Conservation (phyloP, 2,888 invertebrate genomes). For the Lithophane ornitopus region DNA sequence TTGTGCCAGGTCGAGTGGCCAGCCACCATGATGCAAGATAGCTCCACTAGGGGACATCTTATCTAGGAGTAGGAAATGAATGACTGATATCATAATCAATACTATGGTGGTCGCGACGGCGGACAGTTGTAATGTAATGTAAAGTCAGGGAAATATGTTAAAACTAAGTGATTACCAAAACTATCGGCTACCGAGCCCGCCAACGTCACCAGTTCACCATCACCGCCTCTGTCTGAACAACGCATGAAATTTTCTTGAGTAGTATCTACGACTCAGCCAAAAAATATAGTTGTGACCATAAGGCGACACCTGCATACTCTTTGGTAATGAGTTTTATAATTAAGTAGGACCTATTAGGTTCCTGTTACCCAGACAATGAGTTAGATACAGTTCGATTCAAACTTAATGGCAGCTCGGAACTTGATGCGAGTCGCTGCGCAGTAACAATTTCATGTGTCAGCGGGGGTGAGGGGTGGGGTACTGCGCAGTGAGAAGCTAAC, state of each 20-base stretch:
- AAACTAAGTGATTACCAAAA: too few species aligned
- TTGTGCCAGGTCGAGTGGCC: conserved; percentile 91
- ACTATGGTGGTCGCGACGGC: too few species aligned
- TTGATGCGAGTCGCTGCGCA: too few species aligned
- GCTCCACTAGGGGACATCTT: conserved; percentile 94
- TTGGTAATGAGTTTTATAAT: neutral
- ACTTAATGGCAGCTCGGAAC: too few species aligned
- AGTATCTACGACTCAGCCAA: neutral
- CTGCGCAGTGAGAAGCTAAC: too few species aligned
- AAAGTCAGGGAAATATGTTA: too few species aligned
- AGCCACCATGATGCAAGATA: conserved; percentile 91
- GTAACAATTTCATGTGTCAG: too few species aligned
- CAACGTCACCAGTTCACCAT: neutral
- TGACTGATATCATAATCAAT: neutral
- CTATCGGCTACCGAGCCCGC: neutral
- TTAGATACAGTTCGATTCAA: too few species aligned
- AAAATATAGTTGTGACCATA: neutral
- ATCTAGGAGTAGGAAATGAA: conserved; percentile 80
- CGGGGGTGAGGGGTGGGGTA: too few species aligned
- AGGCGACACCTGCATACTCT: neutral
- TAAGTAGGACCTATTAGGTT: too few species aligned
- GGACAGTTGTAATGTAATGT: too few species aligned
- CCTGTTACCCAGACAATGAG: neutral
- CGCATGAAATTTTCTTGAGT: neutral
- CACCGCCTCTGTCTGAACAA: too few species aligned